Evolutionary conservation across 1,140 invertebrate species (phyloP).

Genomic region (Metaphire vulgaris): DNA sequence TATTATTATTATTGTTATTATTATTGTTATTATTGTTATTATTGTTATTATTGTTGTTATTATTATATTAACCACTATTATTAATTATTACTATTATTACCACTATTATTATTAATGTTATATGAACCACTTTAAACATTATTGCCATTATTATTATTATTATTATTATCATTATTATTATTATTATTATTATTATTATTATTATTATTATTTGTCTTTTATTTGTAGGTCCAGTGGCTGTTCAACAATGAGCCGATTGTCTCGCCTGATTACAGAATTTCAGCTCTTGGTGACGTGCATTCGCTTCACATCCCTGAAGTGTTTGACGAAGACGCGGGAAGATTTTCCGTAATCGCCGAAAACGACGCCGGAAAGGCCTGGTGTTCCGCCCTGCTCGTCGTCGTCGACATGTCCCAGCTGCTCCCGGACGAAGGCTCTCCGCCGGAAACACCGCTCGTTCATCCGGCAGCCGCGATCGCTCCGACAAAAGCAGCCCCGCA

Average conservation of each 20-base stretch:
- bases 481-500: neutral
- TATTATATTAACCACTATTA: too few relatives aligned
- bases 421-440: slow-evolving; percentile 12
- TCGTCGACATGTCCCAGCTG: slow-evolving; percentile 52
- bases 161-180: too few relatives aligned
- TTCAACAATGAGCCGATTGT: slow-evolving; percentile 65
- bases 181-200: too few relatives aligned
- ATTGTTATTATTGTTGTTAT: too few relatives aligned
- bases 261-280: slow-evolving; percentile 63
- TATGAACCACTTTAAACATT: too few relatives aligned
- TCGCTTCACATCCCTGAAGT: slow-evolving; percentile 57
- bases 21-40: too few relatives aligned
- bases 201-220: too few relatives aligned
- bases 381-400: slow-evolving; percentile 48
- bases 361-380: slow-evolving; percentile 54
- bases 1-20: too few relatives aligned
- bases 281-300: slow-evolving; percentile 65
- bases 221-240: slow-evolving; percentile 62
- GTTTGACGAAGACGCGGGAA: slow-evolving; percentile 48
- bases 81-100: too few relatives aligned
- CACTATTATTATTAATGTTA: too few relatives aligned
- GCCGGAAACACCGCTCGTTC: slow-evolving; percentile 16
- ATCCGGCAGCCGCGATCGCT: neutral
- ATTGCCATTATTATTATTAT: too few relatives aligned
- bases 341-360: slow-evolving; percentile 52